These are phyloP conservation scores for Vollenhovia emeryi DNA, from an alignment of 1,140 invertebrate species.

Conservation along the genomic window DNA sequence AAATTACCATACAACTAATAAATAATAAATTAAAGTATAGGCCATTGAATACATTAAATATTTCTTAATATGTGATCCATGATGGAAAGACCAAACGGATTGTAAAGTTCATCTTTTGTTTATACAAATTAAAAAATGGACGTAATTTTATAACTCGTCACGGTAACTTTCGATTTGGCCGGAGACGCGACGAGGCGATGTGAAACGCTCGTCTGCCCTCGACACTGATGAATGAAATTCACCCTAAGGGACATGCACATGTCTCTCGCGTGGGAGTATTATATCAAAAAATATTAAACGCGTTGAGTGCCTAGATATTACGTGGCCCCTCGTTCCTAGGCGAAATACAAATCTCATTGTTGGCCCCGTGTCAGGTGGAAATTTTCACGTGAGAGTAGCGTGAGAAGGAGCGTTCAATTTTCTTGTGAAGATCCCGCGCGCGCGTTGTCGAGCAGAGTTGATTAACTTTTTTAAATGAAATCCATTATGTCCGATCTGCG, in stretches of 20 bases:
- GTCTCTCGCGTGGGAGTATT: conserved; percentile 70
- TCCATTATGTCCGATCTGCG: neutral
- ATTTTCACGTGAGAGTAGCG: conserved; percentile 70
- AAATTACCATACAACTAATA: no score
- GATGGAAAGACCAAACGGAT: neutral
- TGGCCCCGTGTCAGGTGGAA: conserved; percentile 77
- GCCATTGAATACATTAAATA: no score
- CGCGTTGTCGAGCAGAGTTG: conserved; percentile 18
- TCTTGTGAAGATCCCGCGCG: neutral
- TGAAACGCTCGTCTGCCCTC: conserved; percentile 77
- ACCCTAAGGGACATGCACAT: conserved; percentile 57
- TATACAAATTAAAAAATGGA: neutral
- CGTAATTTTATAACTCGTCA: conserved; percentile 54
- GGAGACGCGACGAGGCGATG: conserved; percentile 68
- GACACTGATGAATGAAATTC: conserved; percentile 80
- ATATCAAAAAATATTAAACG: conserved; percentile 62
- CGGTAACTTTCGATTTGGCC: conserved; percentile 31
- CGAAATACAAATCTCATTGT: conserved; percentile 36
- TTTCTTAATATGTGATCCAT: no score
- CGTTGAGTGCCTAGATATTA: conserved; percentile 60
- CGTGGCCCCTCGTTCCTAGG: conserved; percentile 1
- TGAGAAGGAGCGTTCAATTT: conserved; percentile 26
- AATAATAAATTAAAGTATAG: no score
- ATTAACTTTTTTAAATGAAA: conserved; percentile 31
- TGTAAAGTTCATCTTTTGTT: neutral